phyloP scores from a whole-genome alignment of 2,888 invertebrate species.

The Limnephilus lunatus region DNA sequence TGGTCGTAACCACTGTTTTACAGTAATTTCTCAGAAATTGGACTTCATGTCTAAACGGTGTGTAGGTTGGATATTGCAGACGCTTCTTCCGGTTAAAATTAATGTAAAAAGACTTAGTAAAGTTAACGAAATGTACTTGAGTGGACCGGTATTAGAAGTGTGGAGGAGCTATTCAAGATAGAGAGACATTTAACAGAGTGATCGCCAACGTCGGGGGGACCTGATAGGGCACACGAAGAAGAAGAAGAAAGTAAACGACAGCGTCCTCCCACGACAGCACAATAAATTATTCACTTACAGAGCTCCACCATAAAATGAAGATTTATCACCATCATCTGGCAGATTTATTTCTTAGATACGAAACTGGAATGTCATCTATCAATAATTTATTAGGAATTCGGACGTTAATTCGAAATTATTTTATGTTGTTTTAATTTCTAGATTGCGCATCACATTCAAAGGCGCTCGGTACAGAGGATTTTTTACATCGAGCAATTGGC shows the following conservation, averaged over 20 bases:
- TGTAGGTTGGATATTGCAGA: neutral
- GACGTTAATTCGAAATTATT: neutral
- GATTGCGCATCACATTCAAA: neutral
- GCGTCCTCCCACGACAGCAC: neutral
- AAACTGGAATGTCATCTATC: neutral
- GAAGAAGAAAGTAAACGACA: neutral
- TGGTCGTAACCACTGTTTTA: neutral
- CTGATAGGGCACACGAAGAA: no score
- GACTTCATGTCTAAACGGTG: neutral
- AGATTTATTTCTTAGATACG: neutral
- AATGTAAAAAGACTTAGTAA: neutral
- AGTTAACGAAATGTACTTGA: no score
- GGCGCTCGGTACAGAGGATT: neutral
- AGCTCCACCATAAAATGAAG: neutral
- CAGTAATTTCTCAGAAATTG: neutral
- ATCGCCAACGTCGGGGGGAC: no score
- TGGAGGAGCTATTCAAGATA: no score
- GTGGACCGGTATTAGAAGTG: no score
- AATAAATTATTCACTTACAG: neutral
- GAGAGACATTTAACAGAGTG: no score
- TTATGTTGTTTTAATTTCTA: neutral
- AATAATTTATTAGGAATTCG: neutral
- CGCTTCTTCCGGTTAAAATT: neutral
- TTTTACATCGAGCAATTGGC: neutral
- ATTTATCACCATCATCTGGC: neutral